phyloP scores from a whole-genome alignment of 2,113 vertebrate genomes.

The Taxidea taxus region DNA sequence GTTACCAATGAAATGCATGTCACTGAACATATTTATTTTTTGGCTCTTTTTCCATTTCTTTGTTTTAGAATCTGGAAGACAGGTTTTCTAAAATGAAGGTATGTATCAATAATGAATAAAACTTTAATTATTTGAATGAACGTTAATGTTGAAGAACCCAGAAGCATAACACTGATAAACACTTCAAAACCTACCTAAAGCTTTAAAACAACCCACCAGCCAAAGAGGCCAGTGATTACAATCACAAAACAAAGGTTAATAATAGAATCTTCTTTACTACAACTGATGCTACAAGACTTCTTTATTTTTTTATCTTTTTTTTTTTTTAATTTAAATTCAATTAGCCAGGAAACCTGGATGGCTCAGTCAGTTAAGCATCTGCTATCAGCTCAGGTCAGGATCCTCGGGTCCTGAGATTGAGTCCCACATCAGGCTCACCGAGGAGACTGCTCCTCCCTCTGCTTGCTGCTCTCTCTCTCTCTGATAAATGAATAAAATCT shows the following conservation, averaged over 20 bases:
- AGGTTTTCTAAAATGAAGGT: background rate
- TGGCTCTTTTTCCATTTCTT: background rate
- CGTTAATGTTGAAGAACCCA: background rate
- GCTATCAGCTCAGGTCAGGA: no score
- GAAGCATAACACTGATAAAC: background rate
- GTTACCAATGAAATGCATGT: background rate
- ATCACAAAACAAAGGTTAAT: constrained; percentile 23
- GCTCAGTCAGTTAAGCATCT: no score
- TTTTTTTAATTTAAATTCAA: no score
- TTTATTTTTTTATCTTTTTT: background rate
- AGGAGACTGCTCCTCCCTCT: no score
- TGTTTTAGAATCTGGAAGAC: background rate
- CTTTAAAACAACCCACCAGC: background rate
- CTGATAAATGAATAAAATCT: no score
- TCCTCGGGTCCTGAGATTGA: no score
- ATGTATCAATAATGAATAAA: background rate
- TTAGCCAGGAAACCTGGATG: no score
- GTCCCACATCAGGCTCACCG: no score
- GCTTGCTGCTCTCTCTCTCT: no score
- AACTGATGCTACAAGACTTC: background rate
- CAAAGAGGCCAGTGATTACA: background rate
- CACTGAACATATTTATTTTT: background rate
- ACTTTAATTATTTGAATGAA: background rate
- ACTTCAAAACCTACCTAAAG: background rate
- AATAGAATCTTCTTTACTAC: constrained; percentile 20